A percentile compares a stretch with the other conserved stretches of the same genome.
Conservation (phyloP, 2,888 invertebrate genomes). For the Thecophora atra region DNA sequence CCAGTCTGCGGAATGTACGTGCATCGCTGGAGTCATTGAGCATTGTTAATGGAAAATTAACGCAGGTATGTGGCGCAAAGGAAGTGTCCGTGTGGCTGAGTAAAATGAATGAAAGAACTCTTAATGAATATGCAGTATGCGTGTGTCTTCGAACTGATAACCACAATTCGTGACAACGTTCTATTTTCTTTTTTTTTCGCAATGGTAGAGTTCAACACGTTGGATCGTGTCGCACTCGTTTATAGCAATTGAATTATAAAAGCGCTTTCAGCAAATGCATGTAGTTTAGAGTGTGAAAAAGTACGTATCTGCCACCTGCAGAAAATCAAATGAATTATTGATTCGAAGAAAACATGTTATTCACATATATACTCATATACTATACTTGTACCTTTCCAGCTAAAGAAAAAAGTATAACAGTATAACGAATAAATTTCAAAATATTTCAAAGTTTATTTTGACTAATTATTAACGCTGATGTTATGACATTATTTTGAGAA, state of each 20-base stretch:
- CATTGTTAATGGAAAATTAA: slow-evolving; percentile 76
- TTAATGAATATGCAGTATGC: neutral
- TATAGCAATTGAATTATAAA: slow-evolving; percentile 28
- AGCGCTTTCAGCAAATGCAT: slow-evolving; percentile 21
- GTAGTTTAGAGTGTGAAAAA: slow-evolving; percentile 1
- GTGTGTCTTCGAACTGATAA: slow-evolving; percentile 24
- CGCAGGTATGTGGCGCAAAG: slow-evolving; percentile 59
- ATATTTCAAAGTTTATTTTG: no score
- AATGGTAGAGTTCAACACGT: neutral
- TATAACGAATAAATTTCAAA: no score
- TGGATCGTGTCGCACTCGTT: neutral
- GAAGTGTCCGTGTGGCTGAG: neutral
- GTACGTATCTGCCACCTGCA: no score
- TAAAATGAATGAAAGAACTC: neutral
- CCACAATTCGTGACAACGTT: slow-evolving; percentile 19
- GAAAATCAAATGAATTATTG: neutral
- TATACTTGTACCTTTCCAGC: no score
- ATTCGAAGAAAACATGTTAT: neutral
- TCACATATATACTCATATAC: neutral
- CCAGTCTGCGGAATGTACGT: slow-evolving; percentile 76
- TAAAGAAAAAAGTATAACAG: no score
- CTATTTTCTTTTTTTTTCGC: no score
- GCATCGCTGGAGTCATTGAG: slow-evolving; percentile 81
- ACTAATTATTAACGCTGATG: neutral
- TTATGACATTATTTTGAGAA: neutral